Evolutionary conservation across 2,113 vertebrate genomes (phyloP).

Genomic region (Callipepla squamata): DNA sequence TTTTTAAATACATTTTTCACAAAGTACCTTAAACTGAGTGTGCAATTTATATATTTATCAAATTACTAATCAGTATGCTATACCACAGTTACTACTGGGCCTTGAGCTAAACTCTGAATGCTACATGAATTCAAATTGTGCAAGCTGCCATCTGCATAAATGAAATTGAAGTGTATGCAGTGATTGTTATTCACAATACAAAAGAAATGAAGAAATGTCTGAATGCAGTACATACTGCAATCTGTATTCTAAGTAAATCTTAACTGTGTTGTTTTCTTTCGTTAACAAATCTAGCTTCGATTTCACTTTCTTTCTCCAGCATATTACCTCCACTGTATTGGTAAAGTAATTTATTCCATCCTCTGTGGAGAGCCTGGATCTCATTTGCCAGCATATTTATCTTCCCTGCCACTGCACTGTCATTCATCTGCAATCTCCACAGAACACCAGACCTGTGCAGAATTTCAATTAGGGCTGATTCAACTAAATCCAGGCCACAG

Average conservation of each 20-base stretch:
- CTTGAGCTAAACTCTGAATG: conserved; percentile 68
- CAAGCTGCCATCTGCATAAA: conserved; percentile 72
- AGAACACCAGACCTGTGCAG: conserved; percentile 81
- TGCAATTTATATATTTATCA: conserved; percentile 82
- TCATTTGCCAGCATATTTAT: conserved; percentile 87
- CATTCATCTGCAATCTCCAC: conserved; percentile 84
- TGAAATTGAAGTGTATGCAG: conserved; percentile 58
- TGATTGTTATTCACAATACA: conserved; percentile 63
- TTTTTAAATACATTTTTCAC: conserved; percentile 84
- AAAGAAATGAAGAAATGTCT: conserved; percentile 42
- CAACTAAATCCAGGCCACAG: conserved; percentile 83
- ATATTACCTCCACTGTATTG: conserved; percentile 80
- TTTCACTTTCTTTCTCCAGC: conserved; percentile 80
- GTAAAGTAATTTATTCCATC: conserved; percentile 86
- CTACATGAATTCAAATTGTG: conserved; percentile 76
- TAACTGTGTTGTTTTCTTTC: conserved; percentile 59
- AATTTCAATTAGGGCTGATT: conserved; percentile 89
- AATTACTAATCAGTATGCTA: conserved; percentile 84
- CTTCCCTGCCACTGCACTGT: conserved; percentile 84
- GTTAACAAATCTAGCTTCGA: conserved; percentile 78
- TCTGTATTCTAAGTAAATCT: conserved; percentile 69
- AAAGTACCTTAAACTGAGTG: conserved; percentile 75
- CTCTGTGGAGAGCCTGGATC: conserved; percentile 82
- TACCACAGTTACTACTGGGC: conserved; percentile 70
- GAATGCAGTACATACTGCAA: conserved; percentile 48